Percentiles rank a stretch among this genome's conserved stretches.
Evolutionary conservation across 2,888 invertebrate species (phyloP).

Genomic region (Cotesia congregata): DNA sequence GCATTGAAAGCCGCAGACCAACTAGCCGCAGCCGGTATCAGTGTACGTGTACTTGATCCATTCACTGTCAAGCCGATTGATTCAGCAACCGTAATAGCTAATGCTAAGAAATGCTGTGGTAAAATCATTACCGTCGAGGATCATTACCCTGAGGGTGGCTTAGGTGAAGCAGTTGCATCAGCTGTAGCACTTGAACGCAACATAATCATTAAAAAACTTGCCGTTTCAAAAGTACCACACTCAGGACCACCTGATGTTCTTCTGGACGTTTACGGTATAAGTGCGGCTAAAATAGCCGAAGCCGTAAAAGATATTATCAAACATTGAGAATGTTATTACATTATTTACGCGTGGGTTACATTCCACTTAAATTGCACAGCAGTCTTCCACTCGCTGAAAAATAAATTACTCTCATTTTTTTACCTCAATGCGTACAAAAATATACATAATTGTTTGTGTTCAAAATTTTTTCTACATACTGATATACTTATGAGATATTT

Average conservation of each 20-base stretch:
- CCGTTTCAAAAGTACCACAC: constrained; percentile 87
- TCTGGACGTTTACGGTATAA: constrained; percentile 91
- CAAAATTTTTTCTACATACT: not conserved
- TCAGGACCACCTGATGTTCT: constrained; percentile 92
- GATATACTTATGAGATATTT: not conserved
- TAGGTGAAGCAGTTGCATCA: constrained; percentile 94
- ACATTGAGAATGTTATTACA: constrained; percentile 50
- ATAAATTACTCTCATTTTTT: not conserved
- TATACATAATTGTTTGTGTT: not conserved
- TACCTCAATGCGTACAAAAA: constrained; percentile 21
- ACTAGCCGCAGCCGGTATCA: constrained; percentile 79
- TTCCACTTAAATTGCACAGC: constrained; percentile 9
- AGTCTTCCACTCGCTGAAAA: constrained; percentile 21
- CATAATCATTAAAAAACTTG: constrained; percentile 83
- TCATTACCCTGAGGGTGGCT: constrained; percentile 95
- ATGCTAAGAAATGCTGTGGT: constrained; percentile 86
- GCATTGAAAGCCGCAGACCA: constrained; percentile 86
- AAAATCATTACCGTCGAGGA: constrained; percentile 95
- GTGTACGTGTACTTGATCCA: constrained; percentile 90
- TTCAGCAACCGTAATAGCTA: constrained; percentile 78
- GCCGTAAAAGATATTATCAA: constrained; percentile 79
- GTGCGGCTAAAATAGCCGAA: constrained; percentile 81
- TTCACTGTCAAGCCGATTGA: constrained; percentile 98
- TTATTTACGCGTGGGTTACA: constrained; percentile 12
- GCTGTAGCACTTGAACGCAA: constrained; percentile 82